Evolutionary conservation across 2,888 invertebrate species (phyloP), one percentile per base, ranked within the genome.

Genomic region (Dynastes maya): DNA sequence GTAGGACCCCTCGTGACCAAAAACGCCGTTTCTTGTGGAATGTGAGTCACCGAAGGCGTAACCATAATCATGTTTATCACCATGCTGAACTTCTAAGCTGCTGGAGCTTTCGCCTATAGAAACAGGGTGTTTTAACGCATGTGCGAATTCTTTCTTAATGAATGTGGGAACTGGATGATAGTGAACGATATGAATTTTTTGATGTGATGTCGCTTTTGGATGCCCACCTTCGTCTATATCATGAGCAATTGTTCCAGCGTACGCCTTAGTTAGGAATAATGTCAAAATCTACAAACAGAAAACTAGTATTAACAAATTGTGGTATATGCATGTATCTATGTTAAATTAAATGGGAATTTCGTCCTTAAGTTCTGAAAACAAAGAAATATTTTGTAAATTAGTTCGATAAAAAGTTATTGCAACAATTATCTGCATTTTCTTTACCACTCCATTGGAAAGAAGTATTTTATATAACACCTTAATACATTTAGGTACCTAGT

Each of bases 111-210:
- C 92, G 71, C 93, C 93, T 83, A 92, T 91, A 84, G 92, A 92
- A 76, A 93, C 88, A 2, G 93, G 93, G 84, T 93, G 92, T 83
- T 93, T 91, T 2, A 93, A 85, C 79, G 92, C 88, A 85, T 93
- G 92, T 83, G 91, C 91, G 87, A 93, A 91, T 84, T 93, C 93
- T 84, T 93, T 92, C 89, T 93, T 93, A 5, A 93, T 90, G 87
- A 93, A 93, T 0, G 93, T 93, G 1, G 93, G 93, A 0, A 94
- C 93, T 0, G 93, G 91, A 84, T 93, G 93, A 89, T 91, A 93
- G 85, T 93, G 93, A 85, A 93, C 93, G 82, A 93, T 92, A 83
- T 93, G 92, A 82, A 94, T 91, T 78, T 92, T 93, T 87, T 94
- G 93, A 85, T 93, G 93, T 61, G 93, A 93, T 82, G 93, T 93